These are phyloP conservation scores for Gephyroberyx darwinii DNA, from an alignment of 2,797 vertebrate genomes.

Conservation along the genomic window DNA sequence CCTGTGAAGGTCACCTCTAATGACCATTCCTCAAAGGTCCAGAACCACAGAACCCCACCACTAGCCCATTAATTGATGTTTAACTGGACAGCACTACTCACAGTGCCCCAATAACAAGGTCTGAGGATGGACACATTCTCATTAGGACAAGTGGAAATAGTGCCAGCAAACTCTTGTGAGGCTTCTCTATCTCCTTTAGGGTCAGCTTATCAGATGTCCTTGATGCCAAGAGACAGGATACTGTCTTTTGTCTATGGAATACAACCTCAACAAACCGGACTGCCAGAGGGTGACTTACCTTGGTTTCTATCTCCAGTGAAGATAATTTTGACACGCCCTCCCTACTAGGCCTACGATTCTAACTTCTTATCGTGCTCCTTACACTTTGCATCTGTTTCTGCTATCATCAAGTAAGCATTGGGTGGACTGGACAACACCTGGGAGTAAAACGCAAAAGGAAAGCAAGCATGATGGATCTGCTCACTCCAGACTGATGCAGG, in stretches of 20 bases:
- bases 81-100: constrained; percentile 11
- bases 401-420: constrained; percentile 23
- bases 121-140: constrained; percentile 28
- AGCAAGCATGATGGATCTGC: constrained; percentile 35
- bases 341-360: constrained; percentile 6
- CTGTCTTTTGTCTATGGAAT: constrained; percentile 38
- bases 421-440: constrained; percentile 9
- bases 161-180: constrained; percentile 21
- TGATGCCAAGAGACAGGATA: constrained; percentile 18
- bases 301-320: constrained; percentile 19
- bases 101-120: constrained; percentile 3
- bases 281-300: constrained; percentile 56
- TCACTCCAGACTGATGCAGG: constrained; percentile 38
- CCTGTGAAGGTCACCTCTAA: constrained; percentile 26
- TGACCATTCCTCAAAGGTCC: neutral
- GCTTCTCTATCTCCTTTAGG: constrained; percentile 34
- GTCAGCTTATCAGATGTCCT: constrained; percentile 39
- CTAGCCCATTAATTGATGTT: constrained; percentile 15
- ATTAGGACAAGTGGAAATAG: constrained; percentile 25
- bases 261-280: constrained; percentile 38
- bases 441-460: constrained; percentile 46
- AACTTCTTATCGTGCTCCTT: constrained; percentile 6
- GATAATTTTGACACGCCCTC: constrained; percentile 37
- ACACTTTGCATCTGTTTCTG: constrained; percentile 33
- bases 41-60: constrained; percentile 2